Evolutionary conservation across 2,888 invertebrate species (phyloP), one percentile per base, ranked within the genome.

Genomic region (Nezara viridula): DNA sequence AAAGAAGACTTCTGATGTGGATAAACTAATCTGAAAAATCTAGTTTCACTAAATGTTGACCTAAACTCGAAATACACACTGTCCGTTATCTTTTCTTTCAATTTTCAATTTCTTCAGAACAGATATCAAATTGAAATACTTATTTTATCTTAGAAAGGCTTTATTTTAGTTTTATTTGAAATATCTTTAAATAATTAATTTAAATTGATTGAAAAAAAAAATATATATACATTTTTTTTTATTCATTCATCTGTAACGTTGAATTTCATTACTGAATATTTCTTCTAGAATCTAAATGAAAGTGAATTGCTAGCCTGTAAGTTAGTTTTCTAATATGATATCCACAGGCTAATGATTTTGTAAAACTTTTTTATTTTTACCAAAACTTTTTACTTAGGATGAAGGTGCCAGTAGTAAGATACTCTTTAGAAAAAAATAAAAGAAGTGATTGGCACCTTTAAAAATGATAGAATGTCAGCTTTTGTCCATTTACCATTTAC

Each of bases 61-160:
- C 40, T 10, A 10, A n/a, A n/a, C 81, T 81, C 81, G 44, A 81
- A 81, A 81, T 81, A 81, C 44, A 81, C 81, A 44, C 81, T 81
- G 81, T 81, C 81, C 81, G 81, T 81, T 81, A n/a, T 81, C 44
- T 81, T 81, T 81, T 77, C 37, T 77, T 77, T 77, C 1, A 7
- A 40, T 77, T 60, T 60, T 27, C 3, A 3, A 60, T 60, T 60
- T 60, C 14, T 60, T 66, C 32, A 66, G 16, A 32, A 37, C 32
- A 32, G 5, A 19, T n/a, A 27, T 14, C 55, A 55, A n/a, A 9
- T 60, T 60, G 27, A 60, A 55, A 60, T 60, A 27, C 60, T 55
- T 27, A 27, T 60, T n/a, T 60, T 14, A 27, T 27, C 2, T 60
- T 12, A 27, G 0, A 60, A 14, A 55, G n/a, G n/a, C 24, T n/a